Base-by-base conservation (phyloP, 2,888 invertebrate genomes). In the Lacanobia wlatinum region DNA sequence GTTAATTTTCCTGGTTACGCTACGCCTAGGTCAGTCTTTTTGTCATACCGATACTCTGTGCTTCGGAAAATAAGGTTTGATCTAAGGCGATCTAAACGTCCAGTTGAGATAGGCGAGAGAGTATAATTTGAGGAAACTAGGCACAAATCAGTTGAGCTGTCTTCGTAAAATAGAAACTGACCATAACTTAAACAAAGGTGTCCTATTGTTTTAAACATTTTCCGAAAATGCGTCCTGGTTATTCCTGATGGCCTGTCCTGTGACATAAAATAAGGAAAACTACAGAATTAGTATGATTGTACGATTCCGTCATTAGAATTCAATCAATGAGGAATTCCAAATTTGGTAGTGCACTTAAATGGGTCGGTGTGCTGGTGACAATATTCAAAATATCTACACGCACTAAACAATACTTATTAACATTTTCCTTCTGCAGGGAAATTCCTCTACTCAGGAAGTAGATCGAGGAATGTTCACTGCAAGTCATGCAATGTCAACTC, bases 261-360 rank as follows among this genome's bases (percentile, higher is more conserved):
- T 50, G 23, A 21, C 28, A 28, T 48, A 43, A 16, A 1, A 16
- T 21, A 59, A 18, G 61, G 50, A 50, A 70, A 70, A 48, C 34
- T 52, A 1, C 0, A 2, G 7, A 67, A 59, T 18, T 38, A 50
- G 12, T 16, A 40, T n/a, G 14, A 1, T 50, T 75, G 9, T 34
- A 50, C 40, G 65, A n/a, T 67, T 18, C 8, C 16, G n/a, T 21
- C 12, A 74, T 74, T 69, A 40, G 59, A 77, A 77, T 77, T 74
- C 50, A 76, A 67, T 68, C 16, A 52, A 53, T 28, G n/a, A 34
- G 40, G 4, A 34, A n/a, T 56, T 38, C 38, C 46, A 0, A 59
- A 68, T 68, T 59, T 28, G 40, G 68, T 5, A 21, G 3, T 43
- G 23, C 1, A 58, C 56, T n/a, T 50, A 16, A 23, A 58, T 0